A percentile compares a stretch with the other conserved stretches of the same genome.
phyloP scores from a whole-genome alignment of 2,888 invertebrate species.

The Nematopogon swammerdamellus region DNA sequence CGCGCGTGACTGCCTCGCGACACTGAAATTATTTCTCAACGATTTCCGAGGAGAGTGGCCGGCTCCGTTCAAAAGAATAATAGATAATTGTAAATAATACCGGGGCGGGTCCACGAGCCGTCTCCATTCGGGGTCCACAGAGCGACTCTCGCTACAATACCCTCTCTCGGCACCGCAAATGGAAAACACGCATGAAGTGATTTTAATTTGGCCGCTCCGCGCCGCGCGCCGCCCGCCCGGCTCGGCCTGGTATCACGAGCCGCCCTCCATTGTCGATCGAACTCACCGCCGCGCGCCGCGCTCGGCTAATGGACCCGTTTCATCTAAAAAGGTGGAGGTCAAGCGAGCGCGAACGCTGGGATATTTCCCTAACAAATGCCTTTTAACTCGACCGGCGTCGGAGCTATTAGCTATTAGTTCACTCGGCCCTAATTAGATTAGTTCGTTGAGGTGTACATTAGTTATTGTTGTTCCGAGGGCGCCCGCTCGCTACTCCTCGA shows the following conservation, averaged over 20 bases:
- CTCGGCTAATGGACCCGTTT: neutral
- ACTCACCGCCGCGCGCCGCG: no score
- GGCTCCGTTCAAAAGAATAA: neutral
- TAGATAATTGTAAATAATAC: neutral
- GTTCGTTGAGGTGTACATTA: no score
- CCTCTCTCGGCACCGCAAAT: neutral
- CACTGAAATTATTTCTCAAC: no score
- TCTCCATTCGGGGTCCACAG: neutral
- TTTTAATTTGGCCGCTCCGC: slow-evolving; percentile 51
- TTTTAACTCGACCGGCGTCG: no score
- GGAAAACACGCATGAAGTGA: slow-evolving; percentile 37
- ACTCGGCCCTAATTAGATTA: no score
- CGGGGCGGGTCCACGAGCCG: neutral
- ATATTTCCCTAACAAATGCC: neutral
- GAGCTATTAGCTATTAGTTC: no score
- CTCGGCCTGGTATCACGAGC: slow-evolving; percentile 18
- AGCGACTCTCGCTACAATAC: neutral
- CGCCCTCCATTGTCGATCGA: no score
- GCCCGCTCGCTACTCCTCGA: no score
- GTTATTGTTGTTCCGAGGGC: no score
- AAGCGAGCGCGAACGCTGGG: neutral
- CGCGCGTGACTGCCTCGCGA: no score
- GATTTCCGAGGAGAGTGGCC: no score
- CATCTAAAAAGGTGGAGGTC: neutral
- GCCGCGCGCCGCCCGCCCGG: slow-evolving; percentile 32